These are phyloP conservation scores for Gymnothorax javanicus DNA, from an alignment of 2,797 vertebrate species.

Conservation along the genomic window DNA sequence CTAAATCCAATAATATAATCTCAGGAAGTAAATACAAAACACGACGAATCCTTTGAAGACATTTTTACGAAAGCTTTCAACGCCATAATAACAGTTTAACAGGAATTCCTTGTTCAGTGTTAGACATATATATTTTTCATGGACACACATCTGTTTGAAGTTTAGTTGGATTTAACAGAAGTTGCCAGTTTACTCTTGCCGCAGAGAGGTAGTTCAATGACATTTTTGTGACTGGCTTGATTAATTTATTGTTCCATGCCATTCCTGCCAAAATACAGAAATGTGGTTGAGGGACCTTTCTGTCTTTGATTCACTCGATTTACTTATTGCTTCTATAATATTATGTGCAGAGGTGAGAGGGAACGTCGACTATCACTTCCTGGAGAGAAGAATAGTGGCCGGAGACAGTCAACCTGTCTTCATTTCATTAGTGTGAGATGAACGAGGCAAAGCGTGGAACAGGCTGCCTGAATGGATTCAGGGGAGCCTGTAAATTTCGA, in stretches of 20 bases:
- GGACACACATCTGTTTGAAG: not conserved
- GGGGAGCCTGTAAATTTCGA: not conserved
- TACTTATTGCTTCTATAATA: not conserved
- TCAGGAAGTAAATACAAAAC: not conserved
- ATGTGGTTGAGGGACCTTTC: not conserved
- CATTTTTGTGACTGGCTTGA: too few relatives aligned
- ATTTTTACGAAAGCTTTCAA: not conserved
- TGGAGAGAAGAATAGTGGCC: not conserved
- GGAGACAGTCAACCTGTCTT: slow-evolving; percentile 5
- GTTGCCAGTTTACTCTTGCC: not conserved
- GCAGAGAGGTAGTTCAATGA: too few relatives aligned
- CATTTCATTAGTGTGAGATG: slow-evolving; percentile 15
- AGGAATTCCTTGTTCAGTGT: not conserved
- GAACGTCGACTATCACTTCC: not conserved
- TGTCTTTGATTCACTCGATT: not conserved
- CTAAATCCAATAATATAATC: not conserved
- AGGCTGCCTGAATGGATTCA: not conserved
- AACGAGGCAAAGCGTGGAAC: not conserved
- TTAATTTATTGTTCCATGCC: too few relatives aligned
- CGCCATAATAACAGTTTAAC: not conserved
- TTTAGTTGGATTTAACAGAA: not conserved
- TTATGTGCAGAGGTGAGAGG: not conserved
- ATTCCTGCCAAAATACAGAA: not conserved
- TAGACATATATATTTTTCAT: not conserved
- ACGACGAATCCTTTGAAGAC: not conserved